Conservation (phyloP, 2,113 vertebrate genomes). For the Morone chrysops region DNA sequence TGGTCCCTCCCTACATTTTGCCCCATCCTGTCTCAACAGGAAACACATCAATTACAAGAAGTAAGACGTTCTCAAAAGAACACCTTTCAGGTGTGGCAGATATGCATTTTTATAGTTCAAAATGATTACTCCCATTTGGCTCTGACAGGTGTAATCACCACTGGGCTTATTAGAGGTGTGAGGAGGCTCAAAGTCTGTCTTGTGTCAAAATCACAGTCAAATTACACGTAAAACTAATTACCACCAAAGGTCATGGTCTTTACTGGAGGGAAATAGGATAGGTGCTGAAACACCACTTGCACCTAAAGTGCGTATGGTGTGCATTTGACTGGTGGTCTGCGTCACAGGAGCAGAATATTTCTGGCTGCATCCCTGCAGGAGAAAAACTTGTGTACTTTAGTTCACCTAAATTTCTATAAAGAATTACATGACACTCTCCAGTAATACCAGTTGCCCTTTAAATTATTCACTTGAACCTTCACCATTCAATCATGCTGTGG, state of each 20-base stretch:
- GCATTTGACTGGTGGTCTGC: background rate
- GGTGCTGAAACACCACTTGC: constrained; percentile 22
- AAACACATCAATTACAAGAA: background rate
- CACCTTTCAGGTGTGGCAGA: constrained; percentile 33
- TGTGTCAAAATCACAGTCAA: constrained; percentile 59
- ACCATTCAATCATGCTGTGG: constrained; percentile 70
- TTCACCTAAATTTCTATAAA: constrained; percentile 58
- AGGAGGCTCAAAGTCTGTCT: constrained; percentile 42
- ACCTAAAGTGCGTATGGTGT: background rate
- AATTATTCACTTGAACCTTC: constrained; percentile 79
- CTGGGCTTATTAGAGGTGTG: constrained; percentile 54
- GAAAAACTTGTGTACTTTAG: constrained; percentile 13
- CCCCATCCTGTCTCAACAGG: background rate
- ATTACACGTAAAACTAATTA: constrained; percentile 59
- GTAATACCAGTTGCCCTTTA: constrained; percentile 78
- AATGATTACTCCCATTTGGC: constrained; percentile 26
- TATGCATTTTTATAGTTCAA: constrained; percentile 17
- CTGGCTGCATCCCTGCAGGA: background rate
- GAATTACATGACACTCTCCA: constrained; percentile 64
- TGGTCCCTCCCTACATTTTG: background rate
- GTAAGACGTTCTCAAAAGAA: background rate
- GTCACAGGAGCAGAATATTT: background rate
- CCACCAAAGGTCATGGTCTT: constrained; percentile 50
- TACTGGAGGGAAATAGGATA: background rate
- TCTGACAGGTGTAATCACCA: constrained; percentile 30